Base-by-base conservation (phyloP, 2,888 invertebrate genomes). In the Rosalia funebris region DNA sequence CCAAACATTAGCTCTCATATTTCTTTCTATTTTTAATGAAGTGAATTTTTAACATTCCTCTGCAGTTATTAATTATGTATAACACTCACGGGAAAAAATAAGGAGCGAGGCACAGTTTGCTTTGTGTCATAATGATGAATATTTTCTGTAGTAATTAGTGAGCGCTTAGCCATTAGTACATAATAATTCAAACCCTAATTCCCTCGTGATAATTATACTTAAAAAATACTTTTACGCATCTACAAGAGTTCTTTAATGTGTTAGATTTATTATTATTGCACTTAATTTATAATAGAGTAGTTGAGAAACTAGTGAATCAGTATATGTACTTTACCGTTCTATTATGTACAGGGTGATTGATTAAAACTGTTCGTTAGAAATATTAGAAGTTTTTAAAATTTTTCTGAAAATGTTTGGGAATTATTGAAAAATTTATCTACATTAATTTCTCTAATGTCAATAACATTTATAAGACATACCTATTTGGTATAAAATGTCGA, bases 51-150 rank as follows among this genome's bases (percentile, higher is more conserved):
- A 57, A 57, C 57, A 57, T 57, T 57, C 57, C 31, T 42, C 17
- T 3, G 32, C 19, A 19, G 42, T 48, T 57, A 48, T 57, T 57
- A 57, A 57, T 57, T 54, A 54, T 36, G 12, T 12, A 31, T 5
- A 48, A 57, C 42, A 15, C 19, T 42, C 42, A 12, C 15, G 48
- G 36, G 42, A 32, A 47, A 57, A 47, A 47, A 59, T 39, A 52
- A 41, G n/a, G n/a, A n/a, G 47, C 32, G 41, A 47, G 46, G 54
- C 20, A 48, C 54, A 16, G 31, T 39, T 52, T 52, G 37, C 44
- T n/a, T n/a, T 41, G 57, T 48, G 57, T 56, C 54, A 59, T 63
- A 57, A 66, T 66, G 63, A 66, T 60, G 56, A 66, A 66, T 66
- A 59, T 60, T 60, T 48, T 50, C 56, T 59, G 25, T 53, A 47